phyloP scores from a whole-genome alignment of 2,797 vertebrate genomes.

The Sebastes minor region DNA sequence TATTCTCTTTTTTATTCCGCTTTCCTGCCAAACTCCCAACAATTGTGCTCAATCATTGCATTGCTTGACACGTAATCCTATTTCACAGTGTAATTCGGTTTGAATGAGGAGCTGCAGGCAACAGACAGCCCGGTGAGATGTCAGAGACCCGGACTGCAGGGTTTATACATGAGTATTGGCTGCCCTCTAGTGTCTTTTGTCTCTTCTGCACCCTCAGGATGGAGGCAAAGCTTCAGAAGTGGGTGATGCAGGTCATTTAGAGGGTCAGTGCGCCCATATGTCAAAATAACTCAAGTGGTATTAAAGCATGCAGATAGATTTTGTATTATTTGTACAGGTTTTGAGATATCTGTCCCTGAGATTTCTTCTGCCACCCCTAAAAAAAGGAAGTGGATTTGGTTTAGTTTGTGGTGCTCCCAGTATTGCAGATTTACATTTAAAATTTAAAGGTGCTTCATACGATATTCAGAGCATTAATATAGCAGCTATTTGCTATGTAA shows the following conservation, averaged over 20 bases:
- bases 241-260: neutral
- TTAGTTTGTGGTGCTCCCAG: neutral
- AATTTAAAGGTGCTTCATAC: neutral
- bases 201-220: neutral
- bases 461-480: too few relatives aligned
- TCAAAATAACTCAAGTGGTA: neutral
- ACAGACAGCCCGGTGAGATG: conserved; percentile 46
- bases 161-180: conserved; percentile 10
- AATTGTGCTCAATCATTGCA: conserved; percentile 77
- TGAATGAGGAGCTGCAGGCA: conserved; percentile 73
- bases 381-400: neutral
- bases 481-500: too few relatives aligned
- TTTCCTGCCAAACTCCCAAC: conserved; percentile 67
- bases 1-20: conserved; percentile 49
- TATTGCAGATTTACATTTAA: neutral
- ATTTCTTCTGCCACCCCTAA: neutral
- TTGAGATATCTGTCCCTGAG: neutral
- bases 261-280: neutral
- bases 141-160: conserved; percentile 4
- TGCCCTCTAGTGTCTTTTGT: conserved; percentile 68
- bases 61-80: conserved; percentile 79
- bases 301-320: neutral
- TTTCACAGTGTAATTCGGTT: conserved; percentile 78
- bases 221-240: neutral
- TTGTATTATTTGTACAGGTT: neutral